Evolutionary conservation across 2,888 invertebrate genomes (phyloP), one percentile per base, ranked within the genome.

Genomic region (Limulus polyphemus): DNA sequence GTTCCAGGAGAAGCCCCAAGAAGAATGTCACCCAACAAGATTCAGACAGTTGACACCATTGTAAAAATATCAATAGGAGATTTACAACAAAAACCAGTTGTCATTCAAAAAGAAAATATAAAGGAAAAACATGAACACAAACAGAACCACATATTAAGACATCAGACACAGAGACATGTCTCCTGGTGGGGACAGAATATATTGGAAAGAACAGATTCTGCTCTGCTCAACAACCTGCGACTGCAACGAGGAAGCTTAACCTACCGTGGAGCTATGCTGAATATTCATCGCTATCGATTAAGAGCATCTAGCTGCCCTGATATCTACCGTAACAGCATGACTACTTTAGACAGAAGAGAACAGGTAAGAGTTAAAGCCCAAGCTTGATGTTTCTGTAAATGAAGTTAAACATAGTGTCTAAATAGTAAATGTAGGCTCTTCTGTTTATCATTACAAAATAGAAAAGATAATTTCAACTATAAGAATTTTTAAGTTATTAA

Each of bases 291-390:
- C 57, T 89, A 89, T 76, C 80, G 88, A 56, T 79, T 90, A 58
- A 79, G 88, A 66, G 90, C 91, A 0, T 89, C 88, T 12, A 91
- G 91, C 62, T 92, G 92, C 74, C 92, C 93, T 1, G 90, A 93
- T 75, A 89, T 93, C 73, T 89, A 88, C 75, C 80, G 88, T 68
- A 88, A 88, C 75, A 87, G 88, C 0, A 88, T 88, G 85, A 86
- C 87, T 1, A 88, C 88, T 65, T 87, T 88, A 69, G 85, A 86
- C 73, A 87, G 87, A 72, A 85, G 86, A 77, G 83, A 62, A 55
- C 87, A 88, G 81, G 88, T 88, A 76, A 64, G 67, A 60, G 32
- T 32, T 32, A 32, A 32, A 32, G 7, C 7, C 32, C 32, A 32
- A 32, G 32, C 7, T 5, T 32, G 0, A 7, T 3, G 1, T 7